Evolutionary conservation across 1,140 invertebrate species (phyloP).

Genomic region (Sarcophaga bullata): DNA sequence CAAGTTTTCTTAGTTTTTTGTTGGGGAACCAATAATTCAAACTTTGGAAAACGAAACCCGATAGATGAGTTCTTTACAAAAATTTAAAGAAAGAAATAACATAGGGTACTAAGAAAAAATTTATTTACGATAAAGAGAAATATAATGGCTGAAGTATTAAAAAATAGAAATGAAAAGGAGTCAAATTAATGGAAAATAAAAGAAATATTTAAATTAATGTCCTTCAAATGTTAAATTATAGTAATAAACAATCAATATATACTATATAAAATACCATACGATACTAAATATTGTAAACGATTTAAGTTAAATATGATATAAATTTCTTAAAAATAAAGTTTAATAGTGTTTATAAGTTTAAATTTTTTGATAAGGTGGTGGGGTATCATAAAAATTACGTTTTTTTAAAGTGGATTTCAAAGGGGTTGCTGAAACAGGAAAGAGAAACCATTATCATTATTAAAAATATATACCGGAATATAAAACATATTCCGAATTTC

Average conservation of each 20-base stretch:
- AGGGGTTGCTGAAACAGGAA: conserved; percentile 53
- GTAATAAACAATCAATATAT: neutral
- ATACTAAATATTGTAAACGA: neutral
- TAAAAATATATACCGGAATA: neutral
- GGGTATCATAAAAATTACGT: conserved; percentile 52
- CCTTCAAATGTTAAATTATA: neutral
- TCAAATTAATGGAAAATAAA: neutral
- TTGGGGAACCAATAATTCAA: too few species aligned
- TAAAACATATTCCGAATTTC: neutral
- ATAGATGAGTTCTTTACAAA: too few species aligned
- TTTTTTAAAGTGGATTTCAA: conserved; percentile 62
- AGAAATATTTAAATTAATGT: neutral
- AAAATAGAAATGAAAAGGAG: neutral
- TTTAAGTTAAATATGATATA: neutral
- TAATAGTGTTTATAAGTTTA: neutral
- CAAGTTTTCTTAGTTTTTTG: too few species aligned
- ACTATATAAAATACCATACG: neutral
- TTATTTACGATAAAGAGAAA: neutral
- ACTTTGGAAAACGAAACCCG: neutral
- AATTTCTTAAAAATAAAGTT: neutral
- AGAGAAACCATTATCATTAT: neutral
- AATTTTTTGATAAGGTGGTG: neutral
- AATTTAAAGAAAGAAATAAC: too few species aligned
- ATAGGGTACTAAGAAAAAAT: too few species aligned
- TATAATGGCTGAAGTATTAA: neutral